Evolutionary conservation across 2,888 invertebrate genomes (phyloP).

Genomic region (Agrochola litura): DNA sequence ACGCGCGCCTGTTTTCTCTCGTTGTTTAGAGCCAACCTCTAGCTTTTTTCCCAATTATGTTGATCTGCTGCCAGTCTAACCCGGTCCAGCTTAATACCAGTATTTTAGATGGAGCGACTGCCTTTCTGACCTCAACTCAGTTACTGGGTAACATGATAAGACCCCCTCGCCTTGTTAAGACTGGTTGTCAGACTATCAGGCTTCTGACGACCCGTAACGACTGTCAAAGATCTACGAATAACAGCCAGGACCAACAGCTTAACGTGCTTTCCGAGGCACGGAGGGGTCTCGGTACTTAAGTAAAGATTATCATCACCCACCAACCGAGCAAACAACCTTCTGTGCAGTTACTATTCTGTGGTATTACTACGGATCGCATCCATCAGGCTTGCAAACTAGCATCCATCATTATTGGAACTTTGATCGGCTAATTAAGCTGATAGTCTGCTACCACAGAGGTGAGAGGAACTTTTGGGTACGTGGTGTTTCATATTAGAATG

Average conservation of each 20-base stretch:
- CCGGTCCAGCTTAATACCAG: background rate
- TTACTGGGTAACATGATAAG: background rate
- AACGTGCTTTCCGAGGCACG: background rate
- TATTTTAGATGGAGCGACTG: background rate
- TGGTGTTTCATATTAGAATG: background rate
- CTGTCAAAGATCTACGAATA: background rate
- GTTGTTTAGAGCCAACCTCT: background rate
- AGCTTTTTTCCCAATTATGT: background rate
- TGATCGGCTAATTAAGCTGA: conserved; percentile 1
- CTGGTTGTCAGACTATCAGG: background rate
- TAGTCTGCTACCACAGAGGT: background rate
- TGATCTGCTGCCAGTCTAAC: background rate
- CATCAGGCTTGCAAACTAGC: background rate
- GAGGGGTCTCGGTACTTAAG: background rate
- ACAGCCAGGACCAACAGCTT: background rate
- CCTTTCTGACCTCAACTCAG: background rate
- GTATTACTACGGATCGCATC: background rate
- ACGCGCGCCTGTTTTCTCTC: too few relatives aligned
- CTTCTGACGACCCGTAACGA: background rate
- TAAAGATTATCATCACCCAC: background rate
- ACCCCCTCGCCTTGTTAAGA: background rate
- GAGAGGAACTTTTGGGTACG: background rate
- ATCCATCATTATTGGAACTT: conserved; percentile 5
- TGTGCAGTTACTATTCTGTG: background rate
- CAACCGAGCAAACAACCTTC: background rate